Evolutionary conservation across 2,113 vertebrate species (phyloP).

Genomic region (Himantopus leucocephalus): DNA sequence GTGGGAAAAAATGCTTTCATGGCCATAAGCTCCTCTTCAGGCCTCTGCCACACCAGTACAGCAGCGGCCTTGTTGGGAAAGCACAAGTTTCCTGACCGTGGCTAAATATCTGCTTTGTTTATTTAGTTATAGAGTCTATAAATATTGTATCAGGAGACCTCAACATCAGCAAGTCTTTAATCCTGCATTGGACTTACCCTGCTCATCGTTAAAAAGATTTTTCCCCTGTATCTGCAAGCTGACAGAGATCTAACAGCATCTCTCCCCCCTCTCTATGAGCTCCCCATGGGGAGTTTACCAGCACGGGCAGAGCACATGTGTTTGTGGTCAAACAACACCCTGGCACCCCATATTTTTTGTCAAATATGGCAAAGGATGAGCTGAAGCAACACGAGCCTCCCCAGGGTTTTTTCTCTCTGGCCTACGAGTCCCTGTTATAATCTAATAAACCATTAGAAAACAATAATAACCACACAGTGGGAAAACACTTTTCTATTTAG

Average conservation of each 20-base stretch:
- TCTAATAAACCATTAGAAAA: background rate
- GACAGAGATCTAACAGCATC: background rate
- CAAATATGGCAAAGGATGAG: background rate
- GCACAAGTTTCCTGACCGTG: fast-evolving
- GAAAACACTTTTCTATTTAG: background rate
- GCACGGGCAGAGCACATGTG: background rate
- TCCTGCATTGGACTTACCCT: background rate
- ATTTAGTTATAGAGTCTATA: background rate
- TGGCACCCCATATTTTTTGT: fast-evolving
- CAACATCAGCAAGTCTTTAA: background rate
- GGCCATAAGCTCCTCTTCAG: background rate
- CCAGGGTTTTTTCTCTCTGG: background rate
- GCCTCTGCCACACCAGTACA: background rate
- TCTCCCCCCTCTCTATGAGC: fast-evolving
- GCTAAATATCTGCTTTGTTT: background rate
- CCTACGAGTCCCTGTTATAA: fast-evolving
- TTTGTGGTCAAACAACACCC: background rate
- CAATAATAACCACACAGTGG: background rate
- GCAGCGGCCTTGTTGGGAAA: background rate
- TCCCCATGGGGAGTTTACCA: fast-evolving
- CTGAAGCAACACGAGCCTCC: background rate
- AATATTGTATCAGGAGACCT: background rate
- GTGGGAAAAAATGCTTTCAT: background rate
- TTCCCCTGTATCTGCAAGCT: background rate
- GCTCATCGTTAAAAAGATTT: background rate